Percentiles rank a stretch among this genome's conserved stretches.
Conservation (phyloP, 2,797 vertebrate species). For the Thunnus albacares region DNA sequence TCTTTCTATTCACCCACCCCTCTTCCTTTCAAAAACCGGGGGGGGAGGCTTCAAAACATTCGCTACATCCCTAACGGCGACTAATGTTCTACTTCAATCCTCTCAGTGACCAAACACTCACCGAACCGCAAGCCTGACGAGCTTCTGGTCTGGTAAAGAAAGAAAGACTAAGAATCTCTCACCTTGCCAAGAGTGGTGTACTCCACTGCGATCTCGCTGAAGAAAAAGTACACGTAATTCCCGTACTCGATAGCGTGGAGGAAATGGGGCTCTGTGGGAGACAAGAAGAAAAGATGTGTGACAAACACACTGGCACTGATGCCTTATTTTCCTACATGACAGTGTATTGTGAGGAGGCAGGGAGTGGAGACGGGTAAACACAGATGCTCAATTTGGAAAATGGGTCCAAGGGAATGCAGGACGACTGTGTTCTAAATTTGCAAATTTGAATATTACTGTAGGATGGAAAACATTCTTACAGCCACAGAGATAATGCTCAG, state of each 20-base stretch:
- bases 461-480: background rate
- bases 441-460: slow-evolving; percentile 4
- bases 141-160: background rate
- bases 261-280: slow-evolving; percentile 92
- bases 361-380: slow-evolving; percentile 37
- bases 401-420: background rate
- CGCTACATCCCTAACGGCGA: background rate
- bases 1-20: no score
- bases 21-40: no score
- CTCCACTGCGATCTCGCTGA: slow-evolving; percentile 95
- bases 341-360: background rate
- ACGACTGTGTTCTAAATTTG: background rate
- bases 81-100: slow-evolving; percentile 1
- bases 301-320: slow-evolving; percentile 31
- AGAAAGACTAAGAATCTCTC: slow-evolving; percentile 41
- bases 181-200: slow-evolving; percentile 94
- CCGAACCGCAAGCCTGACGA: background rate
- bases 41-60: no score
- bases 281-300: slow-evolving; percentile 19
- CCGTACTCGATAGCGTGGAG: slow-evolving; percentile 93
- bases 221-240: slow-evolving; percentile 95
- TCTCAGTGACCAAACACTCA: background rate
- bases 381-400: slow-evolving; percentile 39
- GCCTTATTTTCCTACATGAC: slow-evolving; percentile 44
- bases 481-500: slow-evolving; percentile 4